Base-by-base conservation (phyloP, 2,888 invertebrate genomes). In the Cataglyphis livida region DNA sequence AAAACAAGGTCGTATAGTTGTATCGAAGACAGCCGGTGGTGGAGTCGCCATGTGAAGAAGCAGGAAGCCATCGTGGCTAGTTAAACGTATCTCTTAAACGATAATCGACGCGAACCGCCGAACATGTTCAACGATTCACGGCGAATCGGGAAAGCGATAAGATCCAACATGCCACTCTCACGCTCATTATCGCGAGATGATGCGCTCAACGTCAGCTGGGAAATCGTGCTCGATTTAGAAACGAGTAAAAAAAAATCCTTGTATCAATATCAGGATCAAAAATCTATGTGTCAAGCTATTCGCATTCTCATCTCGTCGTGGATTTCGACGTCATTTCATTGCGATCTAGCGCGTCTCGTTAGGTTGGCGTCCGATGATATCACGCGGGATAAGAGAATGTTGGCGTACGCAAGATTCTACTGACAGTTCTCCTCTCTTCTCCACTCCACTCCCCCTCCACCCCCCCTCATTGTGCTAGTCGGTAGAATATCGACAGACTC, bases 341-440 rank as follows among this genome's bases (percentile, higher is more conserved):
- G 68, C 70, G 38, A 59, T 59, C 48, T 65, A 35, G 57, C 35
- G 64, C 21, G 57, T 71, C 65, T 59, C 70, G 44, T 73, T 83
- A 83, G 73, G 83, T 84, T 78, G 76, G 44, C 66, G 21, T 65
- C 71, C 66, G 76, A 84, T 35, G 83, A 83, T 83, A 70, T 54
- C 65, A 78, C 41, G 76, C 64, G 25, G 65, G 73, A 84, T 78
- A 73, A 83, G 73, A 35, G n/a, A 21, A 64, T 62, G 15, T 59
- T 76, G 70, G 75, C 57, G 70, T 68, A 76, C 59, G 25, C 68
- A 66, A 9, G 44, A 68, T 15, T 48, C 48, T 65, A 32, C 61
- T 38, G 18, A 28, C 51, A 64, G 15, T 18, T 32, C 25, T 4
- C 1, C 35, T 12, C 21, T 35, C 38, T 35, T 71, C 61, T 25